Percentiles rank a stretch among this genome's conserved stretches.
Evolutionary conservation across 2,113 vertebrate species (phyloP).

Genomic region (Rhipidura dahli): DNA sequence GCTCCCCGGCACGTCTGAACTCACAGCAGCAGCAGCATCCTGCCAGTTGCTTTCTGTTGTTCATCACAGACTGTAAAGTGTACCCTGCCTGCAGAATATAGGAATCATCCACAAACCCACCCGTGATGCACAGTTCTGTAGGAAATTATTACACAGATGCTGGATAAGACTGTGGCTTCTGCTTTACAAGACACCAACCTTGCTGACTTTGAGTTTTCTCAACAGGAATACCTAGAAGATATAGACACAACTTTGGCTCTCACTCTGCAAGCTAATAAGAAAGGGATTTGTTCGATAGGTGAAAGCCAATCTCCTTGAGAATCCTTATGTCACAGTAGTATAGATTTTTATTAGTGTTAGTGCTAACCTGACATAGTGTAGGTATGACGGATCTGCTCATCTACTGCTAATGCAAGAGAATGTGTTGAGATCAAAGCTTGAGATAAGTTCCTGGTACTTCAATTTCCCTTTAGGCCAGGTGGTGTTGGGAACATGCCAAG

Average conservation of each 20-base stretch:
- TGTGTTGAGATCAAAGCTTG: conserved; percentile 3
- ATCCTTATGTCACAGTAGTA: neutral
- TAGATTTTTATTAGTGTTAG: conserved; percentile 43
- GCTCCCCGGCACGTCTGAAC: neutral
- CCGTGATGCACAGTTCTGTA: neutral
- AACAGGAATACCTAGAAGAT: neutral
- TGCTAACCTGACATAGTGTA: neutral
- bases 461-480: neutral
- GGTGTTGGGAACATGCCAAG: conserved; percentile 13
- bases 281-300: neutral
- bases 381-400: conserved; percentile 49
- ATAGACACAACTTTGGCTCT: neutral
- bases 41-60: conserved; percentile 12
- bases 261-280: neutral
- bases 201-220: neutral
- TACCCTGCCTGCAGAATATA: neutral
- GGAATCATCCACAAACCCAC: conserved; percentile 23
- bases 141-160: neutral
- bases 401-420: conserved; percentile 10
- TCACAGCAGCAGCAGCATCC: neutral
- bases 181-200: neutral
- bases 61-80: neutral
- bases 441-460: conserved; percentile 7
- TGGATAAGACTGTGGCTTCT: neutral
- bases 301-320: conserved; percentile 32